These are phyloP conservation scores for Chionomys nivalis DNA, from an alignment of 2,113 vertebrate species.

Conservation along the genomic window DNA sequence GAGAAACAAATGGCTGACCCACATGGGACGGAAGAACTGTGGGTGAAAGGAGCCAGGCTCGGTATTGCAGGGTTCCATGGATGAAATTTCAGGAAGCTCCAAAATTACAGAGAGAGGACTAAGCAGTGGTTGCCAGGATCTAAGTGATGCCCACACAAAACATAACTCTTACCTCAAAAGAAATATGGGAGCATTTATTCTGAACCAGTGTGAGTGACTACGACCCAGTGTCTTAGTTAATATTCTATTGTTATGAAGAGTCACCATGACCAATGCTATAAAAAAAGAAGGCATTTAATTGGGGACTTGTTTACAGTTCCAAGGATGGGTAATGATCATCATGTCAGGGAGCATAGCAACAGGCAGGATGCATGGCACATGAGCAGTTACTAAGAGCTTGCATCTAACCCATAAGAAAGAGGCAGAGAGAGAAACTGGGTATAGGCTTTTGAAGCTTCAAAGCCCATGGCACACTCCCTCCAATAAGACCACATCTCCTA, in stretches of 20 bases:
- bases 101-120: not conserved
- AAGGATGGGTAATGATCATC: not conserved
- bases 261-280: not conserved
- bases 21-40: not conserved
- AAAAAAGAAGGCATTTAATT: not conserved
- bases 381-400: not conserved
- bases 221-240: not conserved
- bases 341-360: not conserved
- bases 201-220: not conserved
- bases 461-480: not conserved
- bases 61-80: rapidly evolving
- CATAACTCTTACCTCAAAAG: not conserved
- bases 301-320: not conserved
- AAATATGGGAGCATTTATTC: not conserved
- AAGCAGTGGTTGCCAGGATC: not conserved
- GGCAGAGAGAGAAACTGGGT: not conserved
- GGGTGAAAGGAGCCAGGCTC: not conserved
- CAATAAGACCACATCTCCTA: not conserved
- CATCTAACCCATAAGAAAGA: not conserved
- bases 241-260: not conserved
- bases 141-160: not conserved
- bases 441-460: not conserved
- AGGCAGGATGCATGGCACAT: not conserved
- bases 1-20: not conserved
- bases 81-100: not conserved